Conservation (phyloP, 2,888 invertebrate species). For the Cistogaster globosa region DNA sequence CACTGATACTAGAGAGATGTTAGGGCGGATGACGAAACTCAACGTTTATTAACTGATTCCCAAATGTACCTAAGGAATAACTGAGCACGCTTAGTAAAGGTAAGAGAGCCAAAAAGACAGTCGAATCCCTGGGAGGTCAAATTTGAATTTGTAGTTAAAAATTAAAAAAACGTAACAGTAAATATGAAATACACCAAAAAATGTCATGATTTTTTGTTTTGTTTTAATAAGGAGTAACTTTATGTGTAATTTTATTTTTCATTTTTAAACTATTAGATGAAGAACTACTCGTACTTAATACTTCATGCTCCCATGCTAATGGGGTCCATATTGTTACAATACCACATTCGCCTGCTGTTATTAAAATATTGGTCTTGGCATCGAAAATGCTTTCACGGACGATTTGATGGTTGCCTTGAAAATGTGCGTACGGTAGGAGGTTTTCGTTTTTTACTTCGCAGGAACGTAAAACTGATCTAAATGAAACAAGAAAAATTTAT, state of each 20-base stretch:
- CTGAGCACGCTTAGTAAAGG: no score
- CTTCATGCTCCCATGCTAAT: conserved; percentile 2
- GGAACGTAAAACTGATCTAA: conserved; percentile 83
- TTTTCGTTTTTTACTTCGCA: conserved; percentile 83
- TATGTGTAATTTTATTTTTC: conserved; percentile 73
- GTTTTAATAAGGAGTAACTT: conserved; percentile 74
- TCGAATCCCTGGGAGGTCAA: no score
- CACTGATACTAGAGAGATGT: no score
- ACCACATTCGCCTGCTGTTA: conserved; percentile 89
- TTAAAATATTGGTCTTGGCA: conserved; percentile 85
- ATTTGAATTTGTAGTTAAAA: no score
- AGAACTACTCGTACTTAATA: neutral
- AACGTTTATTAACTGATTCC: no score
- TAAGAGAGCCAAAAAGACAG: no score
- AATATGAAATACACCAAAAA: neutral
- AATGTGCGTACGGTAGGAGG: conserved; percentile 85
- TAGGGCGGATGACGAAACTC: no score
- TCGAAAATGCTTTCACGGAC: conserved; percentile 88
- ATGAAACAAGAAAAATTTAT: conserved; percentile 28
- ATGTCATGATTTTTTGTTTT: neutral
- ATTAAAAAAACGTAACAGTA: no score
- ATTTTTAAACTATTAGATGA: conserved; percentile 69
- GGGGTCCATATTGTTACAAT: conserved; percentile 87
- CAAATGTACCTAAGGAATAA: no score
- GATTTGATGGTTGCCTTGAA: conserved; percentile 87